phyloP scores from a whole-genome alignment of 2,113 vertebrate species.

The Hystrix brachyura region DNA sequence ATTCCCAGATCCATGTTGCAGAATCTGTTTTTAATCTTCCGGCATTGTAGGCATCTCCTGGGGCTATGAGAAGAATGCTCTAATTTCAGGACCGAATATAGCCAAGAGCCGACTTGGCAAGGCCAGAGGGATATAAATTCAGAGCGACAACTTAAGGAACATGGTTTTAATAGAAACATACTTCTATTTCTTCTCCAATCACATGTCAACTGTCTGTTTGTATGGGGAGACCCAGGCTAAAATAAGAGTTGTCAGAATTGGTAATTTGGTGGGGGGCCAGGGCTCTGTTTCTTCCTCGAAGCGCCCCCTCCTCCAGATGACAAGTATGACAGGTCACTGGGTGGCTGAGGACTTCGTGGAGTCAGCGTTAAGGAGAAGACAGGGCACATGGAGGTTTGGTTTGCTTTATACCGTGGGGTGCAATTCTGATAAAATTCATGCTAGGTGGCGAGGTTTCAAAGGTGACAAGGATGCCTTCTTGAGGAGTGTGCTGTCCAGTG shows the following conservation, averaged over 20 bases:
- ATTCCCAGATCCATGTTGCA: slow-evolving; percentile 75
- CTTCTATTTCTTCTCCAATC: slow-evolving; percentile 75
- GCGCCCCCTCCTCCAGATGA: slow-evolving; percentile 76
- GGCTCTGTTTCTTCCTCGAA: slow-evolving; percentile 47
- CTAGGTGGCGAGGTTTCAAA: slow-evolving; percentile 44
- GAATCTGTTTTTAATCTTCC: slow-evolving; percentile 87
- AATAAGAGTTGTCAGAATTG: slow-evolving; percentile 87
- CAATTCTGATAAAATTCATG: slow-evolving; percentile 42
- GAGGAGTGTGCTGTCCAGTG: not conserved
- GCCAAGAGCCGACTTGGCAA: slow-evolving; percentile 85
- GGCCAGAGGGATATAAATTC: slow-evolving; percentile 84
- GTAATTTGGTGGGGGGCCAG: slow-evolving; percentile 70
- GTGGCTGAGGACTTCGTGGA: slow-evolving; percentile 71
- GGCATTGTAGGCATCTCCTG: slow-evolving; percentile 79
- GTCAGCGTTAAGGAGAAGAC: slow-evolving; percentile 59
- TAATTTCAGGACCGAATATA: slow-evolving; percentile 80
- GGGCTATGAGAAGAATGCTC: slow-evolving; percentile 82
- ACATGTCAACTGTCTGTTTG: slow-evolving; percentile 83
- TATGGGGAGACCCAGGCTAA: slow-evolving; percentile 78
- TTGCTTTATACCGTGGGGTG: slow-evolving; percentile 28
- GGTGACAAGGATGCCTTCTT: not conserved
- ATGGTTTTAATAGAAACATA: slow-evolving; percentile 87
- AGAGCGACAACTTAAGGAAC: slow-evolving; percentile 82
- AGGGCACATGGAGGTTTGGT: slow-evolving; percentile 37
- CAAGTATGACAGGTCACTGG: slow-evolving; percentile 66